Evolutionary conservation across 2,797 vertebrate species (phyloP).

Genomic region (Pangasius mekongensis): DNA sequence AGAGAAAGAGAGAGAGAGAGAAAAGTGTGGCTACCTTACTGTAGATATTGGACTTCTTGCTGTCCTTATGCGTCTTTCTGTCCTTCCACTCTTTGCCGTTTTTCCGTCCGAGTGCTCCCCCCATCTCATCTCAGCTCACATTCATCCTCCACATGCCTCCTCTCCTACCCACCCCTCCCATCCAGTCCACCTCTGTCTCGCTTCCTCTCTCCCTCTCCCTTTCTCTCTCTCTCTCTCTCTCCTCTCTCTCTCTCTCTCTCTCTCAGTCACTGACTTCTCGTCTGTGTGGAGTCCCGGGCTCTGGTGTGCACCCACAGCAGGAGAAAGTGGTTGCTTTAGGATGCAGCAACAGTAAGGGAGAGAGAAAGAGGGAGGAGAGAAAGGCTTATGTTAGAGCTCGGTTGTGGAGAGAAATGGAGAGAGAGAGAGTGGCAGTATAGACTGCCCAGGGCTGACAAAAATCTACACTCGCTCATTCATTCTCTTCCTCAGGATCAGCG

Average conservation of each 20-base stretch:
- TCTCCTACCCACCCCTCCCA: slow-evolving; percentile 44
- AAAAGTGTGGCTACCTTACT: slow-evolving; percentile 77
- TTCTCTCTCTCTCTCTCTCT: slow-evolving; percentile 29
- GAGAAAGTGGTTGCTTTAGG: slow-evolving; percentile 49
- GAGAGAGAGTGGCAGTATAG: slow-evolving; percentile 40
- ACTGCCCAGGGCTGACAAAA: slow-evolving; percentile 40
- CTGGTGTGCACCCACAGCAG: background rate
- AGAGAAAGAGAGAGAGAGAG: slow-evolving; percentile 35
- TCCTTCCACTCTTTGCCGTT: slow-evolving; percentile 72
- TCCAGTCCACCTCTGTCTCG: slow-evolving; percentile 30
- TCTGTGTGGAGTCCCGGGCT: slow-evolving; percentile 14
- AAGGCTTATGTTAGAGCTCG: slow-evolving; percentile 14
- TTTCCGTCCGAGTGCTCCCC: slow-evolving; percentile 65
- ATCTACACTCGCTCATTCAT: slow-evolving; percentile 43
- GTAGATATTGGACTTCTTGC: slow-evolving; percentile 77
- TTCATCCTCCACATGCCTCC: slow-evolving; percentile 52
- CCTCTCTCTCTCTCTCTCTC: slow-evolving; percentile 37
- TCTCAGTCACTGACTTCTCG: slow-evolving; percentile 4
- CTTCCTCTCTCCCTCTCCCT: slow-evolving; percentile 27
- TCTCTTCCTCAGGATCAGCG: slow-evolving; percentile 8
- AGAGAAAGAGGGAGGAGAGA: slow-evolving; percentile 42
- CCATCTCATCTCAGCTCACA: slow-evolving; percentile 61
- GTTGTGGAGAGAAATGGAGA: slow-evolving; percentile 40
- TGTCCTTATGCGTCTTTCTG: slow-evolving; percentile 68
- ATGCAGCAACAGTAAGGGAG: slow-evolving; percentile 37